Percentiles rank a stretch among this genome's conserved stretches.
Evolutionary conservation across 2,888 invertebrate genomes (phyloP).

Genomic region (Chrysotoxum bicinctum): DNA sequence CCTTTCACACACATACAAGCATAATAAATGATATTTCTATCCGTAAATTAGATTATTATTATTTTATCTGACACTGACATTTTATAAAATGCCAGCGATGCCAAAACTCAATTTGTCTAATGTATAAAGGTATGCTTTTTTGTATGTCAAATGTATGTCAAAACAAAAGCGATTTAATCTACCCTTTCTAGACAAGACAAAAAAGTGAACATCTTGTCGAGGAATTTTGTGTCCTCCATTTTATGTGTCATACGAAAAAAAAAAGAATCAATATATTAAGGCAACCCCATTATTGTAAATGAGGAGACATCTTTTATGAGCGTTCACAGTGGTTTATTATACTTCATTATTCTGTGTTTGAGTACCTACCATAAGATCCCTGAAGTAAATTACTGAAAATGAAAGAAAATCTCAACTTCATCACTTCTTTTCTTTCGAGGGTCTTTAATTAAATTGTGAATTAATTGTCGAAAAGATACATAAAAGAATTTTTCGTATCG

Average conservation of each 20-base stretch:
- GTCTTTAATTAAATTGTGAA: background rate
- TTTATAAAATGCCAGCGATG: background rate
- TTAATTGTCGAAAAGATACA: background rate
- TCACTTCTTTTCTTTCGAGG: background rate
- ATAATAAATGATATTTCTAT: background rate
- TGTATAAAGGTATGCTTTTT: background rate
- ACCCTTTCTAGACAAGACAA: background rate
- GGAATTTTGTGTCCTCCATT: background rate
- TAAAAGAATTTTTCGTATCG: background rate
- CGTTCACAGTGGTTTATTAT: background rate
- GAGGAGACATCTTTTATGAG: background rate
- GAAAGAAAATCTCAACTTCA: background rate
- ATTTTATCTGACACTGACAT: slow-evolving; percentile 1
- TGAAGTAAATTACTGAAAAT: background rate
- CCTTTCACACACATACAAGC: background rate
- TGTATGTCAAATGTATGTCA: background rate
- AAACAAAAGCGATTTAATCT: background rate
- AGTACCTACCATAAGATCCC: background rate
- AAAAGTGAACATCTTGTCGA: background rate
- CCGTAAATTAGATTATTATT: background rate
- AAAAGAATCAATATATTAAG: background rate
- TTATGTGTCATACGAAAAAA: background rate
- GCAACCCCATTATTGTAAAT: background rate
- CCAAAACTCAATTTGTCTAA: slow-evolving; percentile 3
- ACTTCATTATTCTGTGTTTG: background rate